phyloP scores from a whole-genome alignment of 1,140 invertebrate genomes.

The Aethina tumida region DNA sequence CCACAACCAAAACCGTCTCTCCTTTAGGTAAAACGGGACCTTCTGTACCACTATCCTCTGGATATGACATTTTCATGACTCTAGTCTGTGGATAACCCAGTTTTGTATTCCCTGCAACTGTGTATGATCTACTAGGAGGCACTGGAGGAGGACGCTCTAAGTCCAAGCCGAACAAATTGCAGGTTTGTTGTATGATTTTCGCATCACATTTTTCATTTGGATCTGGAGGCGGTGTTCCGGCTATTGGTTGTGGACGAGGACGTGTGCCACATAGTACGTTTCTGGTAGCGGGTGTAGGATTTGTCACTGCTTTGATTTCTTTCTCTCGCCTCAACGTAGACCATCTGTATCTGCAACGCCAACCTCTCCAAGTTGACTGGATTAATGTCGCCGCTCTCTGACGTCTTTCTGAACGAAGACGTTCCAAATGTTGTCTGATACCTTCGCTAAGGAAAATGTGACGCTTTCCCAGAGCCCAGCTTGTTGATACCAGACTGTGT shows the following conservation, averaged over 20 bases:
- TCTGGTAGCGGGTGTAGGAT: constrained; percentile 13
- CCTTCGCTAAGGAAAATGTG: constrained; percentile 92
- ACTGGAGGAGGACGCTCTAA: constrained; percentile 82
- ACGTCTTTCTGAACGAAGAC: constrained; percentile 62
- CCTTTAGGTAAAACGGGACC: constrained; percentile 60
- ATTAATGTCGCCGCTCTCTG: constrained; percentile 67
- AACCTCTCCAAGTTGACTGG: constrained; percentile 75
- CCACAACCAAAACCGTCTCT: constrained; percentile 72
- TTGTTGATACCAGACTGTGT: constrained; percentile 53
- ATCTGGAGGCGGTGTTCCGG: constrained; percentile 69
- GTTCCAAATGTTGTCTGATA: constrained; percentile 80
- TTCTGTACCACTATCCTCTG: constrained; percentile 44
- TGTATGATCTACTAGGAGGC: constrained; percentile 80
- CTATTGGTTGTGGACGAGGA: constrained; percentile 77
- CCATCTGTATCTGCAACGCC: constrained; percentile 60
- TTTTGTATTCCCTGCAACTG: constrained; percentile 85
- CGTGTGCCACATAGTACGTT: constrained; percentile 36
- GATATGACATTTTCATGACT: constrained; percentile 82
- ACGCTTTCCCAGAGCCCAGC: constrained; percentile 84
- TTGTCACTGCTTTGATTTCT: constrained; percentile 25
- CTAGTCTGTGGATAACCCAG: constrained; percentile 85
- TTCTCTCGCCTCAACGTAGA: constrained; percentile 46
- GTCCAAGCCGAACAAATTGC: constrained; percentile 80
- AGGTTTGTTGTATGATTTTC: constrained; percentile 81
- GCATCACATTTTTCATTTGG: constrained; percentile 70